A percentile compares a stretch with the other conserved stretches of the same genome.
phyloP scores from a whole-genome alignment of 2,888 invertebrate species.

The Dynastes maya region DNA sequence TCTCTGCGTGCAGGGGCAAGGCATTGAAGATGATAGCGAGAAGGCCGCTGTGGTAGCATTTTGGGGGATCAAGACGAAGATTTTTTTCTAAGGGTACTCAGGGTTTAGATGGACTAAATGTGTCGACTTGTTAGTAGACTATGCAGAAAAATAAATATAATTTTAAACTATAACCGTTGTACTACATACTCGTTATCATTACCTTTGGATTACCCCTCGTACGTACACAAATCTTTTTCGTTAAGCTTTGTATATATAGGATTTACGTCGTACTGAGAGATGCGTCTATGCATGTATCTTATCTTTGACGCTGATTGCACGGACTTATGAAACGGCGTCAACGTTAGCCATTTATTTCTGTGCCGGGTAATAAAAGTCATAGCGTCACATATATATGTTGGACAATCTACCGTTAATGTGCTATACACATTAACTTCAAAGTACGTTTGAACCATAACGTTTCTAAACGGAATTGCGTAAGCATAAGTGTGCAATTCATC shows the following conservation, averaged over 20 bases:
- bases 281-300: neutral
- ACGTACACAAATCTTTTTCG: neutral
- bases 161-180: no score
- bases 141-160: no score
- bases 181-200: no score
- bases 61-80: no score
- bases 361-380: conserved; percentile 22
- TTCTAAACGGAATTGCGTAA: conserved; percentile 23
- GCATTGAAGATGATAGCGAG: no score
- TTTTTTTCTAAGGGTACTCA: no score
- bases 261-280: neutral
- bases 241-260: neutral
- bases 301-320: conserved; percentile 2
- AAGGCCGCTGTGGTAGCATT: no score
- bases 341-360: conserved; percentile 19
- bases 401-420: neutral
- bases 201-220: no score
- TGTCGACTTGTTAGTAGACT: no score
- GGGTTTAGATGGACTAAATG: no score
- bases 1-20: no score
- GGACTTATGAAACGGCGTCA: neutral
- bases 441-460: neutral
- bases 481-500: neutral
- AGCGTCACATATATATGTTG: conserved; percentile 8
- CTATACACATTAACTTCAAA: conserved; percentile 23